A percentile compares a stretch with the other conserved stretches of the same genome.
Conservation (phyloP, 2,113 vertebrate species). For the Mustela nigripes region DNA sequence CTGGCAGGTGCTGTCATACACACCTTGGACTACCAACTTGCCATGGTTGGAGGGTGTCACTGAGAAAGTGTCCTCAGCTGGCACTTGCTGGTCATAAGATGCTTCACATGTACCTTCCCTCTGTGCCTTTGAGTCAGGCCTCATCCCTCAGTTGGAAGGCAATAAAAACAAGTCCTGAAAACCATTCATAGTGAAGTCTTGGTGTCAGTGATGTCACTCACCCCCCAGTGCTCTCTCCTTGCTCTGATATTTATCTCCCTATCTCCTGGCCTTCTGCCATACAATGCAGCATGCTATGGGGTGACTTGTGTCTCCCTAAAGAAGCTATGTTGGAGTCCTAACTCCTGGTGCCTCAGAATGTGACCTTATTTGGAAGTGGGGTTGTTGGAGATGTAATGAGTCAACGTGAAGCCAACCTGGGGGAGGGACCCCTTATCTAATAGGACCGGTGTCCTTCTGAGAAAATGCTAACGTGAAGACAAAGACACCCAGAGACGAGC, state of each 20-base stretch:
- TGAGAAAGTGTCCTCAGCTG: background rate
- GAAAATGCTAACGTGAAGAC: background rate
- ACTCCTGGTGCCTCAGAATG: background rate
- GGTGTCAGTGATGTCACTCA: background rate
- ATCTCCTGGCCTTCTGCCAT: background rate
- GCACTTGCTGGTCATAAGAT: background rate
- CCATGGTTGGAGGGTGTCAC: background rate
- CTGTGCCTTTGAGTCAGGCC: background rate
- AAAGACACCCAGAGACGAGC: background rate
- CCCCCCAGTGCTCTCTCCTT: background rate
- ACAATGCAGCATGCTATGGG: background rate
- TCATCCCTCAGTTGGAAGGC: background rate
- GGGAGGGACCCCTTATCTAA: too few species aligned
- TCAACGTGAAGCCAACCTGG: background rate
- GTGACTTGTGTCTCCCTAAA: background rate
- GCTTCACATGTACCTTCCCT: background rate
- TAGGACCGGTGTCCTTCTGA: background rate
- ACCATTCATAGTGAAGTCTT: background rate
- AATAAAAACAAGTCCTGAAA: background rate
- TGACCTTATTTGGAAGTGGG: background rate
- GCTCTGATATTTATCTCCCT: background rate
- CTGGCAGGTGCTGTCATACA: background rate
- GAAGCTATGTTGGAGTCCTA: background rate
- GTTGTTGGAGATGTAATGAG: background rate
- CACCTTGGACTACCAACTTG: accelerated